These are phyloP conservation scores for Microtus ochrogaster DNA, from an alignment of 2,113 vertebrate species.

Conservation along the genomic window DNA sequence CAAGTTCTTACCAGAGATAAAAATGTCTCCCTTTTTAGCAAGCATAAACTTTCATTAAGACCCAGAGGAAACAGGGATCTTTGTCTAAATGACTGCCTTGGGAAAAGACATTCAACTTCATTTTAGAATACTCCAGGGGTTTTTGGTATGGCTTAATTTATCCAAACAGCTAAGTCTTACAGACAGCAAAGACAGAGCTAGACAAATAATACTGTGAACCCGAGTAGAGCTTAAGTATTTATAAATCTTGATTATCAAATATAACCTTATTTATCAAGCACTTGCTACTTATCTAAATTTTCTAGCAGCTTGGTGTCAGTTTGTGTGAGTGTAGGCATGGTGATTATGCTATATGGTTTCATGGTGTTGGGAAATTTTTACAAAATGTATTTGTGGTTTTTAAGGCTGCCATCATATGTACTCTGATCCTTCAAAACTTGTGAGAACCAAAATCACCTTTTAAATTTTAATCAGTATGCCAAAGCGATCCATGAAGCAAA, in stretches of 20 bases:
- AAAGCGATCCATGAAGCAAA: not conserved
- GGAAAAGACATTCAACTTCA: not conserved
- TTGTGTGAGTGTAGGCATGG: not conserved
- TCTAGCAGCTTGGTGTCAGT: not conserved
- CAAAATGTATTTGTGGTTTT: not conserved
- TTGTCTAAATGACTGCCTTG: not conserved
- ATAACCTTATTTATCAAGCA: not conserved
- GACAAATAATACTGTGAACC: not conserved
- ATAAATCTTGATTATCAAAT: not conserved
- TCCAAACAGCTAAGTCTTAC: not conserved
- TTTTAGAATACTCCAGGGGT: not conserved
- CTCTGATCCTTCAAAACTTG: not conserved
- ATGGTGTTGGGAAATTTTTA: not conserved
- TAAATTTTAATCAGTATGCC: not conserved
- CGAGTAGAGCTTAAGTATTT: not conserved
- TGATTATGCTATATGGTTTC: not conserved
- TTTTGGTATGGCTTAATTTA: not conserved
- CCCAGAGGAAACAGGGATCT: not conserved
- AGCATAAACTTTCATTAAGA: not conserved
- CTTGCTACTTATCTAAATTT: not conserved
- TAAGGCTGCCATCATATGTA: not conserved
- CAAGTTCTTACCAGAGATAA: not conserved
- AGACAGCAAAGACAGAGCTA: not conserved
- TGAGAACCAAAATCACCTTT: not conserved
- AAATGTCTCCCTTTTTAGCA: not conserved